phyloP scores from a whole-genome alignment of 2,888 invertebrate genomes.

The Scaptomyza tumidula region DNA sequence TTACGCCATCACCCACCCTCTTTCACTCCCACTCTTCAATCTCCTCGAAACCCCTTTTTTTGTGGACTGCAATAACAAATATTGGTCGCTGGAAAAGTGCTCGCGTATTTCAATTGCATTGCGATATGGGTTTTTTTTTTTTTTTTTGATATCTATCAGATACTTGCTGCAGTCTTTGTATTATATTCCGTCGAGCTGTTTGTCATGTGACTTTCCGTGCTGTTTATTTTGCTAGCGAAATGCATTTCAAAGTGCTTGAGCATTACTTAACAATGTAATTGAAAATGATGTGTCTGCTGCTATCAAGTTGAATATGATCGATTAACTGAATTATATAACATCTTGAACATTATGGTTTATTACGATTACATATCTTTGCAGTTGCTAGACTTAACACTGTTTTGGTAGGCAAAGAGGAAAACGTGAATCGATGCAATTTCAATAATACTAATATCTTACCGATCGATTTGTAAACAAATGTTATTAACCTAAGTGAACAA shows the following conservation, averaged over 20 bases:
- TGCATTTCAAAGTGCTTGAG: constrained; percentile 46
- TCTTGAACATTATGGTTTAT: not conserved
- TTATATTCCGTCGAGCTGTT: constrained; percentile 52
- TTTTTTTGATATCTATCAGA: constrained; percentile 53
- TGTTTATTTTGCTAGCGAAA: constrained; percentile 52
- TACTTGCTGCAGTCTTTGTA: constrained; percentile 27
- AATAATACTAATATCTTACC: not conserved
- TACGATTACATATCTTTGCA: not conserved
- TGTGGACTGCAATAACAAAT: constrained; percentile 64
- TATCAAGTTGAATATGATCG: constrained; percentile 40
- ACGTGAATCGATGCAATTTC: not conserved
- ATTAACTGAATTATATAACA: constrained; percentile 30
- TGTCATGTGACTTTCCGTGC: constrained; percentile 54
- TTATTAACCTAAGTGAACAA: not conserved
- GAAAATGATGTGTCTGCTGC: constrained; percentile 40
- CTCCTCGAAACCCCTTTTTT: not conserved
- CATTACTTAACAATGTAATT: constrained; percentile 52
- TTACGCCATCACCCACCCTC: constrained; percentile 8
- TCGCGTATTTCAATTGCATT: constrained; percentile 64
- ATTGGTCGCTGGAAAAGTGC: constrained; percentile 66
- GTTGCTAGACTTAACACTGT: not conserved
- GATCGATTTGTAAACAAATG: not conserved
- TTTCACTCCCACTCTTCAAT: not conserved
- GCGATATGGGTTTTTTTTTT: constrained; percentile 51
- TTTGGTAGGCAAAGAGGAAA: no score